Evolutionary conservation across 2,888 invertebrate species (phyloP), one percentile per base, ranked within the genome.

Genomic region (Hirtodrosophila alboralis): DNA sequence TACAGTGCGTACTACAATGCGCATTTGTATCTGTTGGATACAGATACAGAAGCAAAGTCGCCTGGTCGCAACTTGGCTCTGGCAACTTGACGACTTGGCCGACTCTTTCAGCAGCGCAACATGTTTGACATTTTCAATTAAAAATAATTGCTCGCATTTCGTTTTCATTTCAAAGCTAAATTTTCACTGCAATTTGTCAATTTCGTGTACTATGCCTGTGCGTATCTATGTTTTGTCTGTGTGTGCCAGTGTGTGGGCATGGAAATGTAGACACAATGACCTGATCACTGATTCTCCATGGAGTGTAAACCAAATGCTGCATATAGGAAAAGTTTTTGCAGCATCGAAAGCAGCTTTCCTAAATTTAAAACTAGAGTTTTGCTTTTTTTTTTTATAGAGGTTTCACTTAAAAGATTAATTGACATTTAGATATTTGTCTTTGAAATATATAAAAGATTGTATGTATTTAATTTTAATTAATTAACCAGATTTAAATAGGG

Each of bases 71-170:
- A 34, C 26, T 56, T 63, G 49, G 65, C 68, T n/a, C n/a, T 67
- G 66, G 65, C 69, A 43, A 47, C 43, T 52, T 69, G 66, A 62
- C 49, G 66, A 70, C 51, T 67, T 70, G 64, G 70, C 71, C 73
- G 74, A 73, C 65, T 56, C 59, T 72, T 66, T 75, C 58, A 51
- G 57, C 73, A 57, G 62, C n/a, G n/a, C 79, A 73, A 71, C 71
- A 71, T 76, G 69, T 83, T 85, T 78, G 84, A 85, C 87, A 85
- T 79, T 84, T 86, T 84, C 83, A 84, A 84, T 84, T 86, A 75
- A 86, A 84, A 86, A 83, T 83, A 84, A 84, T 84, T 84, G 79
- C 83, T 86, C 79, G 76, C 87, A 66, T 83, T 86, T 73, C 74
- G 68, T 73, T 86, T 78, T 63, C 73, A 72, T 69, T 75, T 79